Conservation (phyloP, 2,888 invertebrate genomes). For the Odontocolon sp. region DNA sequence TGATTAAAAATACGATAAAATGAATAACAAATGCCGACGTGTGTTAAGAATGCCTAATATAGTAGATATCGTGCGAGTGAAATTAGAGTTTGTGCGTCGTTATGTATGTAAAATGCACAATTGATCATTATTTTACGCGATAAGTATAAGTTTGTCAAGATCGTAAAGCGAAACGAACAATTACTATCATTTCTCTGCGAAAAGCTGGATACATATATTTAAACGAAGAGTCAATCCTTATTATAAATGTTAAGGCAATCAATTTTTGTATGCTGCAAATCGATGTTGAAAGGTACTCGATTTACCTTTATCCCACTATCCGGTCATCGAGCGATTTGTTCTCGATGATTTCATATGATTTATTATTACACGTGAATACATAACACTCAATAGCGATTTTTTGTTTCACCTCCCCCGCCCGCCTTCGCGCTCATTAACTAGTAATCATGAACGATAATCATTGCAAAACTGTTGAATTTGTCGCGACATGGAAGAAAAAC, state of each 20-base stretch:
- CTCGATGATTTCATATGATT: conserved; percentile 23
- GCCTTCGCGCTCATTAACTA: no score
- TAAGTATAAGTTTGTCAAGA: conserved; percentile 54
- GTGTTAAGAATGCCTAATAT: conserved; percentile 38
- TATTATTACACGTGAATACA: not conserved
- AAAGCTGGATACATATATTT: not conserved
- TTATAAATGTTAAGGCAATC: conserved; percentile 7
- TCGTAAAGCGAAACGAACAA: conserved; percentile 12
- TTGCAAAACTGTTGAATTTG: conserved; percentile 21
- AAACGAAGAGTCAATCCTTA: conserved; percentile 12
- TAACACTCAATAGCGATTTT: not conserved
- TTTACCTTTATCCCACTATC: not conserved
- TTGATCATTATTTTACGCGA: conserved; percentile 57
- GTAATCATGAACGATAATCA: no score
- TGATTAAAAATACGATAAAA: conserved; percentile 39
- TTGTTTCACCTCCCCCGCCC: not conserved
- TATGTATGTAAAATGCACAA: conserved; percentile 59
- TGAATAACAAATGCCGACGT: conserved; percentile 9
- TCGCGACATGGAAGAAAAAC: conserved; percentile 30
- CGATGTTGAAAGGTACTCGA: conserved; percentile 2
- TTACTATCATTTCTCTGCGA: conserved; percentile 3
- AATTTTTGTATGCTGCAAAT: conserved; percentile 1
- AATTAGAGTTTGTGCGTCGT: conserved; percentile 38
- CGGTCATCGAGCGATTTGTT: not conserved
- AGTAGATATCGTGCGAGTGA: conserved; percentile 36